These are phyloP conservation scores for Zootermopsis nevadensis DNA, from an alignment of 2,888 invertebrate species.

Conservation along the genomic window DNA sequence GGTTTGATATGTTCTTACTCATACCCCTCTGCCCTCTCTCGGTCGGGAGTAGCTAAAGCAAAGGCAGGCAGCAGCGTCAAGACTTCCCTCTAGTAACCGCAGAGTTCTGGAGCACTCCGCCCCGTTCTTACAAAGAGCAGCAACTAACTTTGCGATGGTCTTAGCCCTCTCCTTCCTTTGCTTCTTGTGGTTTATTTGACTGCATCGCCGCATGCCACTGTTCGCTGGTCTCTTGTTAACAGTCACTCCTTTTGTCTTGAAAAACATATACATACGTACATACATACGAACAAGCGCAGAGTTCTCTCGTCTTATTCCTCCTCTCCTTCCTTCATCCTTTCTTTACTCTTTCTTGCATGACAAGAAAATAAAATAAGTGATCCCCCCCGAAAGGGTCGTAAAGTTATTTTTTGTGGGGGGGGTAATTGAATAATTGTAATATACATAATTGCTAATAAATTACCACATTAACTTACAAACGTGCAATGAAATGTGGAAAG, in stretches of 20 bases:
- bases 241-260: conserved; percentile 43
- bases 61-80: conserved; percentile 22
- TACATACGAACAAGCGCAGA: conserved; percentile 1
- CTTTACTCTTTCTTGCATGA: background rate
- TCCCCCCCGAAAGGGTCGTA: no score
- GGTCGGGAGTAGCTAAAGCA: conserved; percentile 19
- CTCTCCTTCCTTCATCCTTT: background rate
- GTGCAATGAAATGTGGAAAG: no score
- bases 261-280: conserved; percentile 32
- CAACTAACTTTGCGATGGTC: conserved; percentile 36
- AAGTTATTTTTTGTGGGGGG: no score
- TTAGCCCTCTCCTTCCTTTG: conserved; percentile 24
- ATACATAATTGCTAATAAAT: no score
- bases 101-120: background rate
- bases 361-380: background rate
- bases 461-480: no score
- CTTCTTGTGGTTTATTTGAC: conserved; percentile 43
- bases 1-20: conserved; percentile 41
- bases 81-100: conserved; percentile 27
- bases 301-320: conserved; percentile 11
- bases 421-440: no score
- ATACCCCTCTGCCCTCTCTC: conserved; percentile 9
- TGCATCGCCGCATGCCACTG: conserved; percentile 11
- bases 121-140: conserved; percentile 39
- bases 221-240: conserved; percentile 38